Percentiles rank a stretch among this genome's conserved stretches.
These are phyloP conservation scores for Drosophila jambulina DNA, from an alignment of 1,140 invertebrate species.

Conservation along the genomic window DNA sequence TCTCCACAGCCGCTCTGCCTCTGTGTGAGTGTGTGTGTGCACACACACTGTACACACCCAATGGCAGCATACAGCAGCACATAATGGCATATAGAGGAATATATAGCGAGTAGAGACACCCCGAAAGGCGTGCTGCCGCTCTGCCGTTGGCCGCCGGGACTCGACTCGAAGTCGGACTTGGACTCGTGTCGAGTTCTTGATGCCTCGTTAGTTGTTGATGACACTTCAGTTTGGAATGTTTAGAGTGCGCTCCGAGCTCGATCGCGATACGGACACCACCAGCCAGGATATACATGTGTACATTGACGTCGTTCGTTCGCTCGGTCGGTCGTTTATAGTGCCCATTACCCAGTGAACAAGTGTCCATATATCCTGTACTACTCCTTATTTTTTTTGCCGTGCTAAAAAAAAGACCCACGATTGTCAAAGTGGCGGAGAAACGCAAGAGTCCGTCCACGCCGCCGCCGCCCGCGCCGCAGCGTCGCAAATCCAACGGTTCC, in stretches of 20 bases:
- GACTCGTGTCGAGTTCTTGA: conserved; percentile 84
- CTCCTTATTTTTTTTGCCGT: conserved; percentile 33
- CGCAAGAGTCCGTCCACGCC: conserved; percentile 76
- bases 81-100: conserved; percentile 3
- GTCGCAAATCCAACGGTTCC: conserved; percentile 60
- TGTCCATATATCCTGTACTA: not conserved
- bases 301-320: not conserved
- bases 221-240: conserved; percentile 85
- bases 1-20: conserved; percentile 36
- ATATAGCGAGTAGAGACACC: conserved; percentile 27
- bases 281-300: conserved; percentile 5
- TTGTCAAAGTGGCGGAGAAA: conserved; percentile 84
- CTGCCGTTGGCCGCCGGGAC: conserved; percentile 60
- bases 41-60: conserved; percentile 52
- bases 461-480: conserved; percentile 65
- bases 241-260: conserved; percentile 66
- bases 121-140: conserved; percentile 66
- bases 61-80: conserved; percentile 66
- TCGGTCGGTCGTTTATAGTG: not conserved
- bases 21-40: conserved; percentile 25
- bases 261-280: conserved; percentile 13
- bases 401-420: conserved; percentile 13
- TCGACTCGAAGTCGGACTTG: conserved; percentile 56
- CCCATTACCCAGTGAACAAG: not conserved
- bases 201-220: conserved; percentile 85